Conservation (phyloP, 2,888 invertebrate genomes). For the Luperina testacea region DNA sequence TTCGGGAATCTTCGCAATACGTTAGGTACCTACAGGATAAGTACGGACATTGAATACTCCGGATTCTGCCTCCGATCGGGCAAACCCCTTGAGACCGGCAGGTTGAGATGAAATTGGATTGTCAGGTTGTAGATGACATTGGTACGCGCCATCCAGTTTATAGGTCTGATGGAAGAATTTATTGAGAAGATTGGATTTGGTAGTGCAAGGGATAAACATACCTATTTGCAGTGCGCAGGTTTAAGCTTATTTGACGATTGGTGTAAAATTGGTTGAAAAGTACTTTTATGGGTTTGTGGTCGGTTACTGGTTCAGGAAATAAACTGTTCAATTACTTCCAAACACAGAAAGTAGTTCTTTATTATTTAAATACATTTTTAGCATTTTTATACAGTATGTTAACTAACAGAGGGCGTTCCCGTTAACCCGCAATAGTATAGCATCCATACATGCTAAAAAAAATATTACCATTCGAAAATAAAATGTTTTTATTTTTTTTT, state of each 20-base stretch:
- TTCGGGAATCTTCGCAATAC: constrained; percentile 45
- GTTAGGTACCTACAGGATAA: constrained; percentile 48
- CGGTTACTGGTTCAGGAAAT: neutral
- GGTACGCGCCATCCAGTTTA: constrained; percentile 63
- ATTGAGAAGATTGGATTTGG: constrained; percentile 48
- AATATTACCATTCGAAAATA: too few species aligned
- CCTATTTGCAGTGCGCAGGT: neutral
- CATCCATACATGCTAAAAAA: too few species aligned
- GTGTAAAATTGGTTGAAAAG: neutral
- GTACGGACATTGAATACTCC: constrained; percentile 56
- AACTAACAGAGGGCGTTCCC: too few species aligned
- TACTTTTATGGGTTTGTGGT: neutral
- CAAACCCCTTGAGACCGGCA: constrained; percentile 62
- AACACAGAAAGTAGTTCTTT: neutral
- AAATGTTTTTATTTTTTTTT: too few species aligned
- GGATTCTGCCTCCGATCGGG: constrained; percentile 51
- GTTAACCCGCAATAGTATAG: too few species aligned
- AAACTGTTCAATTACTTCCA: neutral
- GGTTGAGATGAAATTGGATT: constrained; percentile 73
- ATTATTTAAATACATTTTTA: neutral
- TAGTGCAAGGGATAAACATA: constrained; percentile 25
- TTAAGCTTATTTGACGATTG: neutral
- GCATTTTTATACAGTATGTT: too few species aligned
- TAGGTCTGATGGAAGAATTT: constrained; percentile 59
- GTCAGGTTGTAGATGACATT: constrained; percentile 65